Conservation (phyloP, 2,113 vertebrate species). For the Recurvirostra avosetta region DNA sequence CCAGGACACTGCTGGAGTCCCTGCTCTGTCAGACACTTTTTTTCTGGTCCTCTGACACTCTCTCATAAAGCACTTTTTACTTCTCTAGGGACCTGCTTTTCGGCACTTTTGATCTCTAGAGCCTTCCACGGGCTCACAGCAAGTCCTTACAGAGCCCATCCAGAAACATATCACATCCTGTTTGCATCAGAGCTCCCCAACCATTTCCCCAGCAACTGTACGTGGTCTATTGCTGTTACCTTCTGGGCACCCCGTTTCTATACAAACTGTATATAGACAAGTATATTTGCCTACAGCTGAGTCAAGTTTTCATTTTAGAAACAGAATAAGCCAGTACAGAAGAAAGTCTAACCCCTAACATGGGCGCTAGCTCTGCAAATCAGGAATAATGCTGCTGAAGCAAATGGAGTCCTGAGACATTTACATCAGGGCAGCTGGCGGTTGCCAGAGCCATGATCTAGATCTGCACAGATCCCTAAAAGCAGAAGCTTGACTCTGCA, state of each 20-base stretch:
- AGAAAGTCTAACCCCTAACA: background rate
- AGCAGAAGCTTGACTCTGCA: background rate
- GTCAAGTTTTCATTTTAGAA: background rate
- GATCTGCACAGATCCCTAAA: background rate
- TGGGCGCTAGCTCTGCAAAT: background rate
- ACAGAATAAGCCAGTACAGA: background rate
- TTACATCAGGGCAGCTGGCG: background rate
- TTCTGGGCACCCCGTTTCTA: background rate
- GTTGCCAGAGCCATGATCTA: background rate
- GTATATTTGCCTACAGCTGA: background rate
- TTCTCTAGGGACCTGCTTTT: background rate
- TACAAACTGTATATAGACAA: background rate
- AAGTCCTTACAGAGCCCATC: background rate
- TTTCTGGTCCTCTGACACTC: background rate
- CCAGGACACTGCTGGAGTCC: background rate
- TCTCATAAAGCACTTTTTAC: background rate
- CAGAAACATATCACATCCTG: conserved; percentile 18
- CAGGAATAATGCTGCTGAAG: background rate
- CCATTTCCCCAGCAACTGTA: background rate
- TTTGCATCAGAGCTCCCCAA: conserved; percentile 22
- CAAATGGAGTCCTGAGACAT: background rate
- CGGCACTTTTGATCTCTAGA: background rate
- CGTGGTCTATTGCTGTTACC: background rate
- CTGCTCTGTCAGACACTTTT: background rate
- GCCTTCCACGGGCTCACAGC: background rate